Percentiles rank a stretch among this genome's conserved stretches.
phyloP scores from a whole-genome alignment of 1,140 invertebrate species.

The Zaprionus kolodkinae region DNA sequence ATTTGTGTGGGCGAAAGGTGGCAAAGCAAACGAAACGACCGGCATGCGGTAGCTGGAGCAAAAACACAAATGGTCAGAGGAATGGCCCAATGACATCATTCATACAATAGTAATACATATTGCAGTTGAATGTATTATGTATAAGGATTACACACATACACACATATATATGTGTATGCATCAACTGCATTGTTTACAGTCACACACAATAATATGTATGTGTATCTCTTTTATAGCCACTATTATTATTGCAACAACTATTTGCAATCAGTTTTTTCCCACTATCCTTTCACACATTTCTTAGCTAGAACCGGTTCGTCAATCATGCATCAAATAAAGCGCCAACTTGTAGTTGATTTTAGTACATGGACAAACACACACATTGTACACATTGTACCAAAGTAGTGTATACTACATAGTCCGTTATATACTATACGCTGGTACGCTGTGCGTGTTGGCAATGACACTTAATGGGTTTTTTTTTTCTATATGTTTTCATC shows the following conservation, averaged over 20 bases:
- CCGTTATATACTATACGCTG: not conserved
- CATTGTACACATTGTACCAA: not conserved
- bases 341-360: constrained; percentile 25
- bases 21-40: constrained; percentile 44
- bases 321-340: constrained; percentile 21
- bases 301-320: constrained; percentile 34
- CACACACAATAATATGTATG: not conserved
- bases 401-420: not conserved
- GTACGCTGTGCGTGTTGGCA: constrained; percentile 17
- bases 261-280: not conserved
- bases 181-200: not conserved
- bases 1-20: constrained; percentile 37
- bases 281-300: constrained; percentile 8
- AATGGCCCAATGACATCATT: constrained; percentile 43
- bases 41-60: constrained; percentile 30
- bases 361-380: not conserved
- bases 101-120: constrained; percentile 9
- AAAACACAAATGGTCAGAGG: constrained; percentile 11
- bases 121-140: not conserved
- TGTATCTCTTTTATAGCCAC: not conserved
- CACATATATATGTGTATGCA: not conserved
- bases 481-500: not conserved
- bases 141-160: not conserved
- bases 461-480: constrained; percentile 19
- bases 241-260: constrained; percentile 12